These are phyloP conservation scores for Eufriesea mexicana DNA, from an alignment of 1,140 invertebrate genomes.

Conservation along the genomic window DNA sequence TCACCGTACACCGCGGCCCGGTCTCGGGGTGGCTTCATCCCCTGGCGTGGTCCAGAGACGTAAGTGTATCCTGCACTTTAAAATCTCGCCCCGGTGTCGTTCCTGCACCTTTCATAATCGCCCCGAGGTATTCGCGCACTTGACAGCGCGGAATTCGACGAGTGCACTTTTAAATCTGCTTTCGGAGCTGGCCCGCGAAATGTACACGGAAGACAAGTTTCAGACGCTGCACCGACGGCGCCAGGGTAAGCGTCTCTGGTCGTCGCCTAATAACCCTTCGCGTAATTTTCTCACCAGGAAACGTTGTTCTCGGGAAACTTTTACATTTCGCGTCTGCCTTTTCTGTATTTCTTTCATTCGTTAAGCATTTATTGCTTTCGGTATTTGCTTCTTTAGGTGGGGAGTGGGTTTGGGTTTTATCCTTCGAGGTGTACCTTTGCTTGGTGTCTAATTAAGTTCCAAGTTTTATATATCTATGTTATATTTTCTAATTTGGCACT, in stretches of 20 bases:
- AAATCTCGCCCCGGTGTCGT: slow-evolving; percentile 42
- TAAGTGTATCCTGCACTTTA: slow-evolving; percentile 67
- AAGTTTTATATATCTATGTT: no score
- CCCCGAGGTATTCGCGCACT: slow-evolving; percentile 19
- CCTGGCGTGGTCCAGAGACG: slow-evolving; percentile 55
- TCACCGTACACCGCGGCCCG: slow-evolving; percentile 55
- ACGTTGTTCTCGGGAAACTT: neutral
- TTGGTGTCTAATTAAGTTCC: no score
- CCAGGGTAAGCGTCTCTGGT: neutral
- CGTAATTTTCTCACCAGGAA: neutral
- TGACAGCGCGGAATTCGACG: slow-evolving; percentile 13
- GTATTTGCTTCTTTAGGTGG: no score
- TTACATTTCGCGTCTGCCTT: no score
- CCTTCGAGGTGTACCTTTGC: no score
- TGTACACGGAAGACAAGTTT: slow-evolving; percentile 12
- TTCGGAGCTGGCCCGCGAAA: neutral
- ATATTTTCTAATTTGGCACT: no score
- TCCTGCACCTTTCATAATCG: slow-evolving; percentile 56
- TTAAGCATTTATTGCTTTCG: no score
- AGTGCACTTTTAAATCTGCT: slow-evolving; percentile 47
- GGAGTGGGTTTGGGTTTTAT: no score
- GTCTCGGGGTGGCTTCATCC: slow-evolving; percentile 28
- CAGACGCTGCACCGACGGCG: neutral
- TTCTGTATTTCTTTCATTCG: no score
- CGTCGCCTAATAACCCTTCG: neutral